phyloP scores from a whole-genome alignment of 2,888 invertebrate species.

The Ochropacha duplaris region DNA sequence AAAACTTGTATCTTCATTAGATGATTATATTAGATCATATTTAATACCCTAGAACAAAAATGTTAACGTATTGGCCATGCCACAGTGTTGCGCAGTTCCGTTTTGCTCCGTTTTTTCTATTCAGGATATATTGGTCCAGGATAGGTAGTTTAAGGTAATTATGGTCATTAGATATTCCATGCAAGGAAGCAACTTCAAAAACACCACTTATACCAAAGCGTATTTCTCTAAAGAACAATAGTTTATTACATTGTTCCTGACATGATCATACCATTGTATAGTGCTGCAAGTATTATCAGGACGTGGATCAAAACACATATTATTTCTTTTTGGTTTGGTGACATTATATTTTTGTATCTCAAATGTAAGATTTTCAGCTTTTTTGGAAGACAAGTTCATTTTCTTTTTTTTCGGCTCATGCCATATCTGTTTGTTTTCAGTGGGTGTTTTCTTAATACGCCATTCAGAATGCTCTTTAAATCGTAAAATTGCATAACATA shows the following conservation, averaged over 20 bases:
- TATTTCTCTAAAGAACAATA: constrained; percentile 11
- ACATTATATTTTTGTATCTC: constrained; percentile 10
- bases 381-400: constrained; percentile 10
- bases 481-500: constrained; percentile 11
- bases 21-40: constrained; percentile 5
- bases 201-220: no score
- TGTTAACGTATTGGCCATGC: constrained; percentile 7
- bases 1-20: constrained; percentile 7
- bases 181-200: no score
- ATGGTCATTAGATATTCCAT: no score
- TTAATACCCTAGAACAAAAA: constrained; percentile 6
- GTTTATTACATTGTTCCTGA: constrained; percentile 13
- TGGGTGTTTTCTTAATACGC: constrained; percentile 9
- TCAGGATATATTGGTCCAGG: no score
- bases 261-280: no score
- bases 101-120: constrained; percentile 6
- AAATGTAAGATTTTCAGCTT: constrained; percentile 11
- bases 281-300: no score
- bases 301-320: constrained; percentile 4
- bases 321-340: constrained; percentile 8
- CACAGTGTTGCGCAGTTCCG: constrained; percentile 10
- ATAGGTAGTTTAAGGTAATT: no score
- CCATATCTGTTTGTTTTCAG: constrained; percentile 11
- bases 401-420: constrained; percentile 8
- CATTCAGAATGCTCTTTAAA: constrained; percentile 5